A percentile compares a stretch with the other conserved stretches of the same genome.
phyloP scores from a whole-genome alignment of 2,113 vertebrate species.

The Athene cunicularia region DNA sequence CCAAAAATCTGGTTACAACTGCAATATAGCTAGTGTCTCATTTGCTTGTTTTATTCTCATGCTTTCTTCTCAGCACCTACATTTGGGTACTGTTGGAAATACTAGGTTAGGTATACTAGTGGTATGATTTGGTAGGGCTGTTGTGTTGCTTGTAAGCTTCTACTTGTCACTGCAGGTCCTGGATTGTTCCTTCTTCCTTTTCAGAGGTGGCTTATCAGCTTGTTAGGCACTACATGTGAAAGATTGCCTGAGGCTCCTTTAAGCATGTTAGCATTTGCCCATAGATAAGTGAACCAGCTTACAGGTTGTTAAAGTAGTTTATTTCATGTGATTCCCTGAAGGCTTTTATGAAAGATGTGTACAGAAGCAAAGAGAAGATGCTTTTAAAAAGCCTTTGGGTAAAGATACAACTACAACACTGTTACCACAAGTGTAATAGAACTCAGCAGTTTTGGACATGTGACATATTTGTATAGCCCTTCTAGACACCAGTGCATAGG shows the following conservation, averaged over 20 bases:
- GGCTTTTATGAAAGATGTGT: not conserved
- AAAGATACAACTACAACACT: not conserved
- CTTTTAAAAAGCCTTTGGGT: not conserved
- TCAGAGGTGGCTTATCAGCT: not conserved
- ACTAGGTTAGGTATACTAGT: not conserved
- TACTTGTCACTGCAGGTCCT: not conserved
- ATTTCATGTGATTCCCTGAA: conserved; percentile 18
- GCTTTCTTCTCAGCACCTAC: not conserved
- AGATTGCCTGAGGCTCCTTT: not conserved
- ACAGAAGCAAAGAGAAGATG: not conserved
- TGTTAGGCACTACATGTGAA: not conserved
- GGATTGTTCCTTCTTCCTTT: not conserved
- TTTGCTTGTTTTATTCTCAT: not conserved
- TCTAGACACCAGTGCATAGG: not conserved
- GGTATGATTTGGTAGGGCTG: not conserved
- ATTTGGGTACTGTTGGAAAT: not conserved
- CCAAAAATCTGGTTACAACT: not conserved
- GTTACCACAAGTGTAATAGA: not conserved
- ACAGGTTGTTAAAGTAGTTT: conserved; percentile 28
- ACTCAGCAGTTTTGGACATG: not conserved
- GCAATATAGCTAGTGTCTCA: rapidly evolving
- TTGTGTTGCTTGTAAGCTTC: not conserved
- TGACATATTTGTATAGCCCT: not conserved
- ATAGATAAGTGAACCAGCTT: not conserved
- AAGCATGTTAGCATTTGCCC: not conserved